Base-by-base conservation (phyloP, 2,113 vertebrate species). In the Bombycilla garrulus region DNA sequence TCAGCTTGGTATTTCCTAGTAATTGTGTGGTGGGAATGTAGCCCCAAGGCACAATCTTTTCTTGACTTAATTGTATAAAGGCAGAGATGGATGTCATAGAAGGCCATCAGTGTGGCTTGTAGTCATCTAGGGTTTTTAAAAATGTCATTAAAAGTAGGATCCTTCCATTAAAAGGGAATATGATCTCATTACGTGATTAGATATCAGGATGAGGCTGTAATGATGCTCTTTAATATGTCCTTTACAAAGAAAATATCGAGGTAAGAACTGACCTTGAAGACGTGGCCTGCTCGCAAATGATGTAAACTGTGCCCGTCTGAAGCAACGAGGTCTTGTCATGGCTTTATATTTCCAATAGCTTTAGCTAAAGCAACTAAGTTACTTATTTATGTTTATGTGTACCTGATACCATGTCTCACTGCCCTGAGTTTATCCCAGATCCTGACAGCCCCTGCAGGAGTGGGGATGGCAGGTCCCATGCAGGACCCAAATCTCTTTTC, bases 131-230 rank as follows among this genome's bases (percentile, higher is more conserved):
- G 1, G 0, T 82, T 88, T 88, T 88, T 8, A 13, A 3, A 94
- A 96, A 96, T 96, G 86, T 70, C 90, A 92, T 95, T 96, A 92
- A 86, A 94, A 94, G 79, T 90, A 93, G 40, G 8, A 74, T 90
- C 40, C 76, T 88, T 93, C 92, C 64, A 92, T 92, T 95, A 79
- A 92, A 90, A 45, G 20, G 25, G 47, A 92, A 60, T 96, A 67
- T 94, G 67, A 78, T 96, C 85, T 95, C 82, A 93, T 92, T 93
- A 71, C 67, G 44, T 81, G 90, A 78, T 92, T 93, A 92, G 80
- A 84, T 86, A 92, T 47, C 5, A 20, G 35, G 54, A 88, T 83
- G 71, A 88, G 23, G 40, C 51, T 83, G 38, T 86, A 86, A 93
- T 88, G 76, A 86, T 92, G 82, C 36, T 83, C 19, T 93, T 92